Percentiles rank a stretch among this genome's conserved stretches.
Evolutionary conservation across 1,140 invertebrate genomes (phyloP).

Genomic region (Pseudomyrmex gracilis): DNA sequence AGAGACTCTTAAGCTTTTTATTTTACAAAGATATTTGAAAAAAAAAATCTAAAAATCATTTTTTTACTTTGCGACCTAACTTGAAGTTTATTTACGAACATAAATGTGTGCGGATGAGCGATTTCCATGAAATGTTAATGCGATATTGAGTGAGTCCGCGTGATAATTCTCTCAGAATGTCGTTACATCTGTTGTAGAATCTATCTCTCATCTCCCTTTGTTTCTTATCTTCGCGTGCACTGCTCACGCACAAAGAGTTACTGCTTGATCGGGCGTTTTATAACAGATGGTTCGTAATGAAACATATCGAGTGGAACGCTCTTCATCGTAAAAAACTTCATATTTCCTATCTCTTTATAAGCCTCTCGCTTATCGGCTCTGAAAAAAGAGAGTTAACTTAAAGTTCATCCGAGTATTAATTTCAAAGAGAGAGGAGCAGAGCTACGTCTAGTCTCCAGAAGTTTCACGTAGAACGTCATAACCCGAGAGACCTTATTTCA

Average conservation of each 20-base stretch:
- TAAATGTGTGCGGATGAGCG: too few relatives aligned
- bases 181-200: not conserved
- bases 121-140: slow-evolving; percentile 16
- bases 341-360: slow-evolving; percentile 25
- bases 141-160: not conserved
- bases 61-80: not conserved
- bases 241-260: not conserved
- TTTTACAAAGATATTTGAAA: not conserved
- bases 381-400: not conserved
- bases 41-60: not conserved
- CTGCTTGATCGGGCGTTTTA: slow-evolving; percentile 19
- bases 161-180: not conserved
- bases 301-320: slow-evolving; percentile 22
- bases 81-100: too few relatives aligned
- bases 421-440: not conserved
- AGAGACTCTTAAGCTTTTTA: not conserved
- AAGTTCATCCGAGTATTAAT: slow-evolving; percentile 29
- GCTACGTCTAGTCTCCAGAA: not conserved
- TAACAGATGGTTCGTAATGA: slow-evolving; percentile 9
- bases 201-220: slow-evolving; percentile 1
- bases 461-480: too few relatives aligned
- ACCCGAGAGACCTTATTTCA: too few relatives aligned
- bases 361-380: not conserved
- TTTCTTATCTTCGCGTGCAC: slow-evolving; percentile 2
- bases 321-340: slow-evolving; percentile 11